A percentile compares a stretch with the other conserved stretches of the same genome.
phyloP scores from a whole-genome alignment of 1,140 invertebrate species.

The Propsilocerus akamusi region DNA sequence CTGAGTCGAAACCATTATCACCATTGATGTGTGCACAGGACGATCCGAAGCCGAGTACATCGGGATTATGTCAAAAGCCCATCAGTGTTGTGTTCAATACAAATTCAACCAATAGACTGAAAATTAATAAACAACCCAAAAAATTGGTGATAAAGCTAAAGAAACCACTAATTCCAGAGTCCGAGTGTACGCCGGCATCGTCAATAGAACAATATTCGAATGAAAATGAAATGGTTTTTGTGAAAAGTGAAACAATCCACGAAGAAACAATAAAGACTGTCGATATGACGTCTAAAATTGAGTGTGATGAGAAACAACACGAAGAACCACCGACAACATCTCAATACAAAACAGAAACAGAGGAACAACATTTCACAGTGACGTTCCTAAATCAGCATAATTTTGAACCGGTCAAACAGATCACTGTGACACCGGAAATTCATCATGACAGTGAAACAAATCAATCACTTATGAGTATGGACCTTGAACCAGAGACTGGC shows the following conservation, averaged over 20 bases:
- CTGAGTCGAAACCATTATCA: neutral
- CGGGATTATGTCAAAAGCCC: neutral
- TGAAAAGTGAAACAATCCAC: neutral
- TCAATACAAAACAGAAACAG: no score
- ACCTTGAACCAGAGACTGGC: neutral
- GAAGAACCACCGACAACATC: neutral
- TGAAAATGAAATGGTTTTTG: neutral
- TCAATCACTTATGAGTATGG: neutral
- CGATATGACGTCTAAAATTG: neutral
- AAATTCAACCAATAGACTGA: neutral
- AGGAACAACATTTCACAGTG: neutral
- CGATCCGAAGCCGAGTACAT: neutral
- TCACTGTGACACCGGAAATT: neutral
- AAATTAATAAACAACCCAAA: conserved; percentile 6
- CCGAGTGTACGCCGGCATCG: neutral
- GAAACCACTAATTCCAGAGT: neutral
- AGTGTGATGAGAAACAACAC: neutral
- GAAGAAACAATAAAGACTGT: neutral
- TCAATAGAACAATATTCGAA: neutral
- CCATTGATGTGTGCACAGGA: neutral
- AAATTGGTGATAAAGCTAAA: conserved; percentile 8
- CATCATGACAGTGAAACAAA: neutral
- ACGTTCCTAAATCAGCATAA: neutral
- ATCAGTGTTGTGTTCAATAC: neutral
- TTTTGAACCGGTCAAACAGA: neutral